Conservation (phyloP, 2,888 invertebrate species). For the Anthophora plumipes region DNA sequence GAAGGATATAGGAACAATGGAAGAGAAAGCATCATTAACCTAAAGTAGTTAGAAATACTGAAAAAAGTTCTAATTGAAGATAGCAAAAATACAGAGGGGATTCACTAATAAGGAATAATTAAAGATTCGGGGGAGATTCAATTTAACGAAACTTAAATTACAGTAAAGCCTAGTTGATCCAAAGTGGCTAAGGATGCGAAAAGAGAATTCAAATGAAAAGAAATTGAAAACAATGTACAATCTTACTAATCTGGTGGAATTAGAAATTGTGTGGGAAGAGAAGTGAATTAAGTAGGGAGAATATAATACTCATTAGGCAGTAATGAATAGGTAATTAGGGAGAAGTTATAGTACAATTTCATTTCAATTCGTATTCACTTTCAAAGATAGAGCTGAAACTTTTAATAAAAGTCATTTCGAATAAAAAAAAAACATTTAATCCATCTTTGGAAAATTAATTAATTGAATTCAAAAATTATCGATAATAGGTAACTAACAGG, state of each 20-base stretch:
- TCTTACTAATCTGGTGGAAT: background rate
- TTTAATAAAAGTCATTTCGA: background rate
- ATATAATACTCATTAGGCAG: background rate
- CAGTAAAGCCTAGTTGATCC: background rate
- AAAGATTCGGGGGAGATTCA: background rate
- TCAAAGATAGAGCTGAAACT: background rate
- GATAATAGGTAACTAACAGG: background rate
- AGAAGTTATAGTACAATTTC: background rate
- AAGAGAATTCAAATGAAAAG: background rate
- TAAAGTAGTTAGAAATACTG: background rate
- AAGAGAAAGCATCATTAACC: background rate
- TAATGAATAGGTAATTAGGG: background rate
- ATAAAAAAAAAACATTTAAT: background rate
- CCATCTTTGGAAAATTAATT: background rate
- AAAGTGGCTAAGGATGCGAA: background rate
- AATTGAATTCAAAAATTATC: background rate
- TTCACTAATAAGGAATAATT: background rate
- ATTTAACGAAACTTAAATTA: conserved; percentile 16
- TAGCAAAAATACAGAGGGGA: background rate
- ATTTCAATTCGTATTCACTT: too few relatives aligned
- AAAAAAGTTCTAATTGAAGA: background rate
- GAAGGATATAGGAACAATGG: background rate
- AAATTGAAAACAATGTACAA: conserved; percentile 1
- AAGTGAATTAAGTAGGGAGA: conserved; percentile 2
- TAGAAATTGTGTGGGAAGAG: background rate